Conservation (phyloP, 2,888 invertebrate genomes). For the Campaea margaritaria region DNA sequence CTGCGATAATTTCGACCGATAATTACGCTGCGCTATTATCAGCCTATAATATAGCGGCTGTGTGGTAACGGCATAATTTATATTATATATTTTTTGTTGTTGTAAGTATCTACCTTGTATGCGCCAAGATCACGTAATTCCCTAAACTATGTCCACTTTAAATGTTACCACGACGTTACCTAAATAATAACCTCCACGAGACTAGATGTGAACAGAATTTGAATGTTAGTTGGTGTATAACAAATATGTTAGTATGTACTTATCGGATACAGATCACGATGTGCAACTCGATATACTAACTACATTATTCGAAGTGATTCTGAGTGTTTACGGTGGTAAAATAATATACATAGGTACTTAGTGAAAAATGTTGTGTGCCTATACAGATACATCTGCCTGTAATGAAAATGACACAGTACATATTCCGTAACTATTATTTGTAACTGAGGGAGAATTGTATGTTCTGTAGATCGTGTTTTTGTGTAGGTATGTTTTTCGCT, state of each 20-base stretch:
- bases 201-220: not conserved
- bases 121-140: too few species aligned
- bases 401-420: conserved; percentile 19
- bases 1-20: too few species aligned
- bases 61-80: too few species aligned
- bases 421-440: conserved; percentile 34
- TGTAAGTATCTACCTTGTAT: too few species aligned
- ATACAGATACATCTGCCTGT: not conserved
- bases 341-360: not conserved
- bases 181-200: too few species aligned
- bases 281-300: not conserved
- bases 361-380: not conserved
- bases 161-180: too few species aligned
- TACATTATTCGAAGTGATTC: not conserved
- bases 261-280: conserved; percentile 8
- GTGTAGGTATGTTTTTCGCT: conserved; percentile 66
- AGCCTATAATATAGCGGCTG: too few species aligned
- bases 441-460: conserved; percentile 46
- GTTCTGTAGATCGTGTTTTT: conserved; percentile 54
- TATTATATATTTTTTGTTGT: too few species aligned
- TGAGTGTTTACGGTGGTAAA: not conserved
- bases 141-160: too few species aligned
- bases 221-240: not conserved
- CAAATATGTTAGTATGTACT: conserved; percentile 13
- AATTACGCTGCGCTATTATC: too few species aligned